Conservation (phyloP, 2,797 vertebrate species). For the Remorina albescens region DNA sequence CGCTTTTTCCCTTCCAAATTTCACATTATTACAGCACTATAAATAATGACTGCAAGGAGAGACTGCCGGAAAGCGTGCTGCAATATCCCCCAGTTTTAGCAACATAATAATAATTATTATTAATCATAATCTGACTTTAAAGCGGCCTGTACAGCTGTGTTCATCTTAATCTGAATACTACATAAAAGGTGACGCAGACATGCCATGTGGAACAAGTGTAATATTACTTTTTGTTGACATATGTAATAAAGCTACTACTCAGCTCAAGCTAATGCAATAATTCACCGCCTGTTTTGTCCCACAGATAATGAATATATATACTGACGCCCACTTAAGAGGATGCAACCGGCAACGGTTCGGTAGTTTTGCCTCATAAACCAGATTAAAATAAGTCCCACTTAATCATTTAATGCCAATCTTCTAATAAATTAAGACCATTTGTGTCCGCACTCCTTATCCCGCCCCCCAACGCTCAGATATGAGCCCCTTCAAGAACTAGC, state of each 20-base stretch:
- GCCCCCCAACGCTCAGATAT: slow-evolving; percentile 4
- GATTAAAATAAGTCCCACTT: slow-evolving; percentile 1
- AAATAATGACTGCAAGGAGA: not conserved
- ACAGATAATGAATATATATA: not conserved
- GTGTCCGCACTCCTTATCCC: not conserved
- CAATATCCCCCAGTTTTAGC: not conserved
- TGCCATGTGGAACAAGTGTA: not conserved
- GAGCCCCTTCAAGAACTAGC: slow-evolving; percentile 15
- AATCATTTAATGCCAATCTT: not conserved
- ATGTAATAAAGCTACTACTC: too few species aligned
- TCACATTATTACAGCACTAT: not conserved
- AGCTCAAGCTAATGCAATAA: not conserved
- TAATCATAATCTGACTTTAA: not conserved
- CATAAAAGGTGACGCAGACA: not conserved
- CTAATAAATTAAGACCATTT: slow-evolving; percentile 36
- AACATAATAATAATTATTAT: not conserved
- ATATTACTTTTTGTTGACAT: not conserved
- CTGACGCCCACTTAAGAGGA: not conserved
- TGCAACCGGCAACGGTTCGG: not conserved
- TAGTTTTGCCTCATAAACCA: not conserved
- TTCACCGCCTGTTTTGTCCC: not conserved
- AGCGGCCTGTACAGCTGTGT: not conserved
- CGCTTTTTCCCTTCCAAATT: too few species aligned
- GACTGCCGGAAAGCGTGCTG: not conserved
- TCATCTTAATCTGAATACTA: not conserved